Evolutionary conservation across 1,140 invertebrate genomes (phyloP).

Genomic region (Penaeus japonicus): DNA sequence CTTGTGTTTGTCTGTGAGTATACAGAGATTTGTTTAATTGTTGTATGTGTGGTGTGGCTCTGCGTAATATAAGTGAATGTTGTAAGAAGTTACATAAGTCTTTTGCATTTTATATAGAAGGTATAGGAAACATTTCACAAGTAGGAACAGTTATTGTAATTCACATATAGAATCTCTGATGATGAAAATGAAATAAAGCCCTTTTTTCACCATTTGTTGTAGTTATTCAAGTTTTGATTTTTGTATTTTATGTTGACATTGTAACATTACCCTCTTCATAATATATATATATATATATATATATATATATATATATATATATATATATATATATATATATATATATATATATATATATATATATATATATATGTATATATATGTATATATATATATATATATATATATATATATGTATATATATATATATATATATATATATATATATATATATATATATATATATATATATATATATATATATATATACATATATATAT

Average conservation of each 20-base stretch:
- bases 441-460: too few relatives aligned
- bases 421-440: too few relatives aligned
- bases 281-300: slow-evolving; percentile 28
- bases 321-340: too few relatives aligned
- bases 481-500: too few relatives aligned
- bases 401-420: too few relatives aligned
- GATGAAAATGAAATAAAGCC: slow-evolving; percentile 53
- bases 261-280: too few relatives aligned
- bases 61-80: slow-evolving; percentile 47
- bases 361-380: too few relatives aligned
- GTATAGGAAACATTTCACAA: slow-evolving; percentile 52
- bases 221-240: slow-evolving; percentile 9
- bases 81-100: slow-evolving; percentile 40
- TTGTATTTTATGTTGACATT: not conserved
- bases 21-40: slow-evolving; percentile 23
- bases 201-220: slow-evolving; percentile 47
- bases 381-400: too few relatives aligned
- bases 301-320: not conserved
- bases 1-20: slow-evolving; percentile 10
- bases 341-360: too few relatives aligned
- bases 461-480: too few relatives aligned
- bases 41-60: slow-evolving; percentile 7
- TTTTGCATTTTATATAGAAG: slow-evolving; percentile 56
- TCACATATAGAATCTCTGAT: slow-evolving; percentile 54
- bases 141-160: slow-evolving; percentile 53